phyloP scores from a whole-genome alignment of 2,113 vertebrate genomes.

The Agapornis roseicollis region DNA sequence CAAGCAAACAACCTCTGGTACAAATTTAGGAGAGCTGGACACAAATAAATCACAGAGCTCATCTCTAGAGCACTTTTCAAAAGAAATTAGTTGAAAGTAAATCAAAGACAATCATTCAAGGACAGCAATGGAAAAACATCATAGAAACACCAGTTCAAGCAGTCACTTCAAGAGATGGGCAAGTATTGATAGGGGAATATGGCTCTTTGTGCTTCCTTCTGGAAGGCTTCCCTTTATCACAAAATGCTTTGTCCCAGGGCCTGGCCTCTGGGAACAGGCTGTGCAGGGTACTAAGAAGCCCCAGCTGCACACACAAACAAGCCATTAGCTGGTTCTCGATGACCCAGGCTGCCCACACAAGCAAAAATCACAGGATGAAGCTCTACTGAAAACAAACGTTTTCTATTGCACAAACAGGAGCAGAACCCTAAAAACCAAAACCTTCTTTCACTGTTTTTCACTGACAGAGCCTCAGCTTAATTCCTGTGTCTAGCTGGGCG shows the following conservation, averaged over 20 bases:
- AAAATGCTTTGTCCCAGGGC: neutral
- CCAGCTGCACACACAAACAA: neutral
- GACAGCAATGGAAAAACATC: neutral
- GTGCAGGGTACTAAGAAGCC: neutral
- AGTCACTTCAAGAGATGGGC: neutral
- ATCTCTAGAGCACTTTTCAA: neutral
- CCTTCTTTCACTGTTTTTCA: neutral
- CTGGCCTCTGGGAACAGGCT: neutral
- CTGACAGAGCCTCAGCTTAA: neutral
- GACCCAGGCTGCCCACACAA: neutral
- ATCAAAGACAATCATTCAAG: neutral
- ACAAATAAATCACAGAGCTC: neutral
- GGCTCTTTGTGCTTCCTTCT: neutral
- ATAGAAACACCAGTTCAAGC: neutral
- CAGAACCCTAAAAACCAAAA: neutral
- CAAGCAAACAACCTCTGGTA: neutral
- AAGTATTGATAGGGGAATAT: neutral
- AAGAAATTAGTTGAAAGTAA: conserved; percentile 23
- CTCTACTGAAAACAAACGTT: neutral
- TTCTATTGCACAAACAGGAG: neutral
- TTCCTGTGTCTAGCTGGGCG: neutral
- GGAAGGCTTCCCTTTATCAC: neutral
- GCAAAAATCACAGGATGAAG: neutral
- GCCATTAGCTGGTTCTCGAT: neutral
- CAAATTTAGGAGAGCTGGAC: neutral